These are phyloP conservation scores for Bombus terrestris DNA, from an alignment of 1,140 invertebrate genomes.

Conservation along the genomic window DNA sequence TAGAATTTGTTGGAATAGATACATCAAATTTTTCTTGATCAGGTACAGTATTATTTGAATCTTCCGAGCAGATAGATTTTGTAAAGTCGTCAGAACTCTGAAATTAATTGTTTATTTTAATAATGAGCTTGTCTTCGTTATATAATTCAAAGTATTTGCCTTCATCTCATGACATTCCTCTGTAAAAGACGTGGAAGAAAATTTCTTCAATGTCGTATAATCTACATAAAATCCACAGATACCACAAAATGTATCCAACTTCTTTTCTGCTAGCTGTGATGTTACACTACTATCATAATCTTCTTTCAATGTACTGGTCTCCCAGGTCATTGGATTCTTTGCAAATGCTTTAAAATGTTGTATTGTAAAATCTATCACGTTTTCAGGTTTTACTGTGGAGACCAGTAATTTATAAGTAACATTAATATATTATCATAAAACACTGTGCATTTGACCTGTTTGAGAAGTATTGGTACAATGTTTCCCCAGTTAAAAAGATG, in stretches of 20 bases:
- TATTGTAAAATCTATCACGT: conserved; percentile 84
- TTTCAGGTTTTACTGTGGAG: conserved; percentile 82
- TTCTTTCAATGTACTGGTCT: conserved; percentile 11
- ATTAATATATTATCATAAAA: conserved; percentile 1
- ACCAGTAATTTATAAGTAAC: conserved; percentile 34
- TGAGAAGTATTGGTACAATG: conserved; percentile 35
- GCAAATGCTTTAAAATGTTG: conserved; percentile 84
- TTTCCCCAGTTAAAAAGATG: conserved; percentile 3
- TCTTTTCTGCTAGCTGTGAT: conserved; percentile 8
- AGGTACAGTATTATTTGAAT: not conserved
- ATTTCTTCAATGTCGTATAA: not conserved
- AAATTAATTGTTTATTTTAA: not conserved
- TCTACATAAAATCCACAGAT: conserved; percentile 24
- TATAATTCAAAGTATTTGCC: not conserved
- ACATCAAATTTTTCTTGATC: not conserved
- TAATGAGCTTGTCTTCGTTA: not conserved
- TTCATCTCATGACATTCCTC: not conserved
- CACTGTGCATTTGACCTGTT: conserved; percentile 31
- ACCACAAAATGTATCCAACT: not conserved
- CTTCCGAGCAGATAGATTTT: not conserved
- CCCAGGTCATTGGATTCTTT: conserved; percentile 72
- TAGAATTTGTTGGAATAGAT: not conserved
- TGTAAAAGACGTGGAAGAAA: not conserved
- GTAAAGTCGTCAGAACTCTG: not conserved
- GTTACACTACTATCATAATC: conserved; percentile 20